phyloP scores from a whole-genome alignment of 2,113 vertebrate species.

The Ceyx melanurus region DNA sequence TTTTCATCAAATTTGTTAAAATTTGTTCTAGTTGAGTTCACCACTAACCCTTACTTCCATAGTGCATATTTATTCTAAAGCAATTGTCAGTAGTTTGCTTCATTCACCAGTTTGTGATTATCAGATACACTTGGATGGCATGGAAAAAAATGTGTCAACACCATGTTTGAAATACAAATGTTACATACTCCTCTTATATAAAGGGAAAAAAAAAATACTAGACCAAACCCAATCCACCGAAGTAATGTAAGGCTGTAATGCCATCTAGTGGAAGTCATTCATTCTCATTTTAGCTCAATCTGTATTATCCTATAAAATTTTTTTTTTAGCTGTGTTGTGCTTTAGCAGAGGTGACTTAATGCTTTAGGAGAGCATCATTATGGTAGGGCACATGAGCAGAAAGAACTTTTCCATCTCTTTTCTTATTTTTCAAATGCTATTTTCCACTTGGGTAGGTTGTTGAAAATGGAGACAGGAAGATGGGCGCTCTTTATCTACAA shows the following conservation, averaged over 20 bases:
- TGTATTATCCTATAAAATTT: neutral
- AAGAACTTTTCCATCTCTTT: neutral
- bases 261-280: constrained; percentile 72
- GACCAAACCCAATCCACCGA: neutral
- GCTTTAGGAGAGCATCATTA: constrained; percentile 31
- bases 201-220: neutral
- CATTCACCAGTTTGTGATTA: constrained; percentile 11
- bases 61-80: neutral
- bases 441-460: neutral
- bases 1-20: neutral
- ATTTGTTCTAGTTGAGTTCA: neutral
- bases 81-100: constrained; percentile 4
- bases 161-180: constrained; percentile 19
- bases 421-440: neutral
- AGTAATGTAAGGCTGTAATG: constrained; percentile 29
- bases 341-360: constrained; percentile 34
- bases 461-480: neutral
- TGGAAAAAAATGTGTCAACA: constrained; percentile 6
- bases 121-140: neutral
- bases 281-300: neutral
- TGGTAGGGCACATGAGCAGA: neutral
- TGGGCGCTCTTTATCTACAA: neutral
- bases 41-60: neutral
- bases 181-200: constrained; percentile 46
- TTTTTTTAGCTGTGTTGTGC: constrained; percentile 58